Conservation (phyloP, 1,140 invertebrate genomes). For the Drosophila repletoides region DNA sequence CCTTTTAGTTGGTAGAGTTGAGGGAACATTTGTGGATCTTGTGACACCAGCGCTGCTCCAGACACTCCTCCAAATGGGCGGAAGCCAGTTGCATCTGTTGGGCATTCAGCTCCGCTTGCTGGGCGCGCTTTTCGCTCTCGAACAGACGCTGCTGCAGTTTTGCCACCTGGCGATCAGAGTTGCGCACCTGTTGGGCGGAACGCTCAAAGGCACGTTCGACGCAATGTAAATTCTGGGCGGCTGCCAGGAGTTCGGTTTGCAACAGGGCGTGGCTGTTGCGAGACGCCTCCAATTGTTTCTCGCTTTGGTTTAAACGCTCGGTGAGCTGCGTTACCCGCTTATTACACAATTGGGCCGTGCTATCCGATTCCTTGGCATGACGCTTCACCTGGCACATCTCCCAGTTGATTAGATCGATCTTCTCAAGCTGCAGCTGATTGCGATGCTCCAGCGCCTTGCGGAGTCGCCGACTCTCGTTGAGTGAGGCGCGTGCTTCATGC, state of each 20-base stretch:
- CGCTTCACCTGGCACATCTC: not conserved
- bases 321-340: not conserved
- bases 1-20: not conserved
- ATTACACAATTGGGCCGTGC: not conserved
- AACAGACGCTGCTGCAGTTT: constrained; percentile 8
- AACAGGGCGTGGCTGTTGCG: not conserved
- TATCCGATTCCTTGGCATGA: constrained; percentile 2
- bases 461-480: not conserved
- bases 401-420: constrained; percentile 6
- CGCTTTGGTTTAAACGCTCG: not conserved
- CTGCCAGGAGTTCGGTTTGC: constrained; percentile 4
- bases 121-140: constrained; percentile 18
- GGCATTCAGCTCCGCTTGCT: constrained; percentile 3
- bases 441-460: not conserved
- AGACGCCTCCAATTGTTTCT: constrained; percentile 8
- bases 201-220: constrained; percentile 11
- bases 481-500: not conserved
- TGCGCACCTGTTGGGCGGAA: not conserved
- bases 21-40: not conserved
- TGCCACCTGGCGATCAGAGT: not conserved
- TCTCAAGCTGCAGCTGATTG: constrained; percentile 2
- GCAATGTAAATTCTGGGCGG: constrained; percentile 8
- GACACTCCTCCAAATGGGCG: not conserved
- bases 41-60: constrained; percentile 3
- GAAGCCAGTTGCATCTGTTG: constrained; percentile 12